phyloP scores from a whole-genome alignment of 2,888 invertebrate genomes.

The Colostygia pectinataria region DNA sequence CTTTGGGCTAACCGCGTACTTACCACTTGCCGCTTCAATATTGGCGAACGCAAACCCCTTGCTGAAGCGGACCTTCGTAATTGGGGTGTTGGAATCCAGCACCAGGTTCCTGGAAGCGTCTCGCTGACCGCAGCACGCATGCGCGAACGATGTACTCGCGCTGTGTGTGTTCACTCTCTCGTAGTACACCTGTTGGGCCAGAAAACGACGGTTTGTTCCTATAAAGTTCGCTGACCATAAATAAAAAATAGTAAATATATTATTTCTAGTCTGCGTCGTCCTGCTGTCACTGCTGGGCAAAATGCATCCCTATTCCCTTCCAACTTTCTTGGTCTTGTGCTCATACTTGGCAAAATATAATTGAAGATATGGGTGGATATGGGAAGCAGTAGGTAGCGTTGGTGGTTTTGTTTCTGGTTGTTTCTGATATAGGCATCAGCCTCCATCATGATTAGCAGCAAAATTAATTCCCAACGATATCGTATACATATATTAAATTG shows the following conservation, averaged over 20 bases:
- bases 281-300: too few species aligned
- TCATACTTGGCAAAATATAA: too few species aligned
- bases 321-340: too few species aligned
- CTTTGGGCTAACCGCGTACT: conserved; percentile 36
- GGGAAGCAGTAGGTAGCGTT: too few species aligned
- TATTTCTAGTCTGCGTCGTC: too few species aligned
- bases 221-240: not conserved
- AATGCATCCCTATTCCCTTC: too few species aligned
- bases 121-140: conserved; percentile 88
- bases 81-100: conserved; percentile 86
- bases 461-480: not conserved
- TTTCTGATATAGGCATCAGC: too few species aligned
- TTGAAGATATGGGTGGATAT: too few species aligned
- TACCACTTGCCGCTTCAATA: conserved; percentile 87
- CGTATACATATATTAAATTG: too few species aligned
- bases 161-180: conserved; percentile 92
- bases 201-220: not conserved
- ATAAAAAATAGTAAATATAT: not conserved
- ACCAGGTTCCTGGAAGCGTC: conserved; percentile 89
- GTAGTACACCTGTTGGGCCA: conserved; percentile 86
- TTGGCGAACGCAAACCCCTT: conserved; percentile 92
- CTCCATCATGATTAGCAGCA: too few species aligned
- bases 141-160: conserved; percentile 89
- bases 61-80: conserved; percentile 89
- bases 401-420: too few species aligned